Conservation (phyloP, 2,113 vertebrate species). For the Cheirogaleus medius region DNA sequence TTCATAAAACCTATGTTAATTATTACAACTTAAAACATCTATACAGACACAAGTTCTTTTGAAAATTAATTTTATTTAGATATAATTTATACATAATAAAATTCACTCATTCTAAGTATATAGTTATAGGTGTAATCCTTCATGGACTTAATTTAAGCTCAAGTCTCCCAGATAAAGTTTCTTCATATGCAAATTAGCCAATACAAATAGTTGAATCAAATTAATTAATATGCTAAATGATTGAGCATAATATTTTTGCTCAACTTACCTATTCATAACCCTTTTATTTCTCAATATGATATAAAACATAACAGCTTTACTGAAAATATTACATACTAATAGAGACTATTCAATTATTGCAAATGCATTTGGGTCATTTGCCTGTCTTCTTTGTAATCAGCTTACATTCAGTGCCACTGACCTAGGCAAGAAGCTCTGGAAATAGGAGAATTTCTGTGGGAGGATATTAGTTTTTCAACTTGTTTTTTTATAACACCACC, state of each 20-base stretch:
- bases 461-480: not conserved
- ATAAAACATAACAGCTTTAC: not conserved
- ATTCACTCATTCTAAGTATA: not conserved
- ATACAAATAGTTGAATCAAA: not conserved
- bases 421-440: not conserved
- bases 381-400: not conserved
- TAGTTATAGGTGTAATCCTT: not conserved
- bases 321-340: not conserved
- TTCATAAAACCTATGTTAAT: not conserved
- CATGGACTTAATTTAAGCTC: too few relatives aligned
- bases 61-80: not conserved
- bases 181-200: not conserved
- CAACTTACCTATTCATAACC: not conserved
- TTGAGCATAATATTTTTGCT: conserved; percentile 4
- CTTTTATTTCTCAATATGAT: not conserved
- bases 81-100: not conserved
- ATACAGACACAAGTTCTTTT: not conserved
- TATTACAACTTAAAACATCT: not conserved
- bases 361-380: not conserved
- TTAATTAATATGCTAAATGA: not conserved
- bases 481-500: not conserved
- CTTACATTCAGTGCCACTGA: not conserved
- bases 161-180: not conserved
- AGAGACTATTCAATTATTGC: not conserved
- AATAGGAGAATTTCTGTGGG: not conserved